Evolutionary conservation across 1,140 invertebrate genomes (phyloP), one percentile per base, ranked within the genome.

Genomic region (Drosophila grimshawi): DNA sequence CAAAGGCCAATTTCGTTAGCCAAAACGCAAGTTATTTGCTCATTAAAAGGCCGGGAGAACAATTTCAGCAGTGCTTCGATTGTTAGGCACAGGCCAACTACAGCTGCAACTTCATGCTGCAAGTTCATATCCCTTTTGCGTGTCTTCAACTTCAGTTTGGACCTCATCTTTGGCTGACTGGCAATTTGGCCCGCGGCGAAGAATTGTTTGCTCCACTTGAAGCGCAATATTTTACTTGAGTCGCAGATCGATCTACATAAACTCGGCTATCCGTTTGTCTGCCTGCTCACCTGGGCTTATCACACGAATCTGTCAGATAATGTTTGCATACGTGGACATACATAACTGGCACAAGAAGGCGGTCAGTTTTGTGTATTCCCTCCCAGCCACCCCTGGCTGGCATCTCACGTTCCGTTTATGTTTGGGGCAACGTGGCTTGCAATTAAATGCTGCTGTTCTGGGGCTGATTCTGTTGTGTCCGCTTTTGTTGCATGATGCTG

Each of bases 301-400:
- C 83, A 88, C 80, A 83, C 80, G 70, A 82, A 88, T 86, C 83
- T 88, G 83, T 83, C 83, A 86, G 83, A 86, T 86, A 86, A 88
- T 82, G 76, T 86, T 86, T 88, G 81, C 80, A 83, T 79, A 70
- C 61, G 46, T 64, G 37, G 53, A 56, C 57, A 69, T 63, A 72
- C 60, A 86, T 86, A 85, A 78, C 68, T 85, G 78, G 77, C 78
- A 73, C 64, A 61, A 53, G 48, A 85, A 86, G 69, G 53, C 74
- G 81, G 68, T 75, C 80, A 65, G 55, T 19, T 74, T 66, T 39
- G 30, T 29, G 4, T 37, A 6, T 41, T 27, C 8, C 4, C 19
- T 37, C 51, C 59, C 27, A 5, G 46, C 11, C 39, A 46, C 56
- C 52, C 43, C 37, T 46, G 32, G 51, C 4, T 27, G 3, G 39